Evolutionary conservation across 2,888 invertebrate species (phyloP), one percentile per base, ranked within the genome.

Genomic region (Tinea trinotella): DNA sequence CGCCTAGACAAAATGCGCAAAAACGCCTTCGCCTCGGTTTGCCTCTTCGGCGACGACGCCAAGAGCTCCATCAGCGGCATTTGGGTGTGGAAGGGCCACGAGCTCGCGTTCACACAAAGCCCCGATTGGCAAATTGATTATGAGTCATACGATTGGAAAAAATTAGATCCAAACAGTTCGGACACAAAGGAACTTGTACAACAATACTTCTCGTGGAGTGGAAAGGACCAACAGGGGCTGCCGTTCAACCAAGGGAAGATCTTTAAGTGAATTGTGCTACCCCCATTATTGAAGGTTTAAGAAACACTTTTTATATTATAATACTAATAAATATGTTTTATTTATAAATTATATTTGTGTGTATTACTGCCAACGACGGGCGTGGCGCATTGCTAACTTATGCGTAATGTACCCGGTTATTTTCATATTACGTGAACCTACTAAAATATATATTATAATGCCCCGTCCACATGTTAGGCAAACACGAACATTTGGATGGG

Each of bases 211-310:
- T 90, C 93, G 44, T 97, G 97, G 97, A 88, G 89, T 63, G 98
- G 97, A 58, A 76, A 88, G 15, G 96, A 98, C 79, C 94, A 93
- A 74, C 77, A 89, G 53, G 98, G 97, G 57, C 94, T 97, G 74
- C 90, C 92, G 73, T 98, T 98, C 90, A 98, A 97, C 88, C 97
- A 99, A 89, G 99, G 99, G 82, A 99, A 99, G 89, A 94, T 99
- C 83, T 99, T 98, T 90, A 99, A 99, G 88, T 99, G 70, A 77
- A 7, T 60, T 9, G 10, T n/a, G 40, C 24, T 9, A 24, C 9
- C 24, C 24, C 5, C 9, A 5, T 24, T 5, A 24, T 24, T 7
- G 24, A 24, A 5, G 24, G n/a, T n/a, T n/a, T n/a, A n/a, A n/a
- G n/a, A n/a, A n/a, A n/a, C n/a, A n/a, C n/a, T n/a, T n/a, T n/a